Evolutionary conservation across 2,888 invertebrate species (phyloP).

Genomic region (Lordiphosa andalusiaca): DNA sequence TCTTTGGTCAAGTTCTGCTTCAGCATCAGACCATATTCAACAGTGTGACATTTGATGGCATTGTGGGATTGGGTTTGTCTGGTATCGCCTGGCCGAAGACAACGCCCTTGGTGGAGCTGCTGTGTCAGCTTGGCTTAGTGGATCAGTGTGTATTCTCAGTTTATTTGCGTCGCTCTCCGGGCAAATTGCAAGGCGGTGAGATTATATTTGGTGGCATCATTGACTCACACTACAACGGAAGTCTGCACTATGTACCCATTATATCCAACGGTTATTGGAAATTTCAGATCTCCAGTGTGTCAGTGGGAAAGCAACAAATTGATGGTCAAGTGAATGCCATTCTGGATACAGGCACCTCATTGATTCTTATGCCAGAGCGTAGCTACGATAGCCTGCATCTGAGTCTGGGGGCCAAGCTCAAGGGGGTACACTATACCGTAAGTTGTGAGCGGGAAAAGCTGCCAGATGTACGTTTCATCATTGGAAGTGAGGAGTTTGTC

Average conservation of each 20-base stretch:
- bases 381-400: conserved; percentile 20
- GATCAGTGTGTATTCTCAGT: conserved; percentile 50
- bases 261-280: conserved; percentile 36
- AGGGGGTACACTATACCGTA: conserved; percentile 15
- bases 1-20: conserved; percentile 43
- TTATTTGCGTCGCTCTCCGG: conserved; percentile 22
- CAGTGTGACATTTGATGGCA: conserved; percentile 43
- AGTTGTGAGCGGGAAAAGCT: conserved; percentile 19
- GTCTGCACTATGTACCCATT: conserved; percentile 41
- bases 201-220: conserved; percentile 48
- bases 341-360: conserved; percentile 54
- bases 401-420: conserved; percentile 8
- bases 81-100: conserved; percentile 37
- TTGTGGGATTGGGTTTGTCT: conserved; percentile 43
- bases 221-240: conserved; percentile 26
- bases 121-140: conserved; percentile 29
- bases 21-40: conserved; percentile 37
- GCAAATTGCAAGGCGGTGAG: conserved; percentile 39
- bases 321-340: conserved; percentile 24
- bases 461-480: conserved; percentile 30
- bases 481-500: conserved; percentile 24
- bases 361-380: conserved; percentile 37
- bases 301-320: conserved; percentile 17
- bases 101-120: conserved; percentile 34
- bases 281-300: conserved; percentile 27